Conservation (phyloP, 2,113 vertebrate species). For the Cyrtonyx montezumae region DNA sequence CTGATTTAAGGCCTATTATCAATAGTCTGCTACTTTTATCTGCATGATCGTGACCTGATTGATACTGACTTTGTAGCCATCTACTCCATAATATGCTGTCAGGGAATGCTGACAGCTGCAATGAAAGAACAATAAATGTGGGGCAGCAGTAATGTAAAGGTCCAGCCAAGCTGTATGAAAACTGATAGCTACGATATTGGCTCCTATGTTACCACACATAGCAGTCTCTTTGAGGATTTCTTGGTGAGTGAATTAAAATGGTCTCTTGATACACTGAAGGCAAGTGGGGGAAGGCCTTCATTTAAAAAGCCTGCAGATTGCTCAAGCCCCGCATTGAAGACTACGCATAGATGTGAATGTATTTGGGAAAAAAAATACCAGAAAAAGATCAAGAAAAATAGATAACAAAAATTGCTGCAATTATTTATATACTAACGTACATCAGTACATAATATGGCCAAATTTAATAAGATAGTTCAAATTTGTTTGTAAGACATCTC, state of each 20-base stretch:
- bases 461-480: not conserved
- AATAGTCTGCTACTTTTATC: constrained; percentile 81
- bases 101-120: constrained; percentile 86
- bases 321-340: constrained; percentile 52
- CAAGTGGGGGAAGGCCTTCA: constrained; percentile 34
- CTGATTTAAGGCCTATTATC: constrained; percentile 85
- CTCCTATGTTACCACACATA: constrained; percentile 78
- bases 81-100: constrained; percentile 85
- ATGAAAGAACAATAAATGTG: constrained; percentile 85
- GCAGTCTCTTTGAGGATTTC: constrained; percentile 77
- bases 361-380: constrained; percentile 13
- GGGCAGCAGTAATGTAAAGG: constrained; percentile 86
- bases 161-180: constrained; percentile 85
- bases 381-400: constrained; percentile 51
- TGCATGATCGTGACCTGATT: constrained; percentile 83
- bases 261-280: constrained; percentile 73
- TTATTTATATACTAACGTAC: not conserved
- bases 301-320: constrained; percentile 71
- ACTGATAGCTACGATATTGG: constrained; percentile 90
- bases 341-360: not conserved
- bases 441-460: not conserved
- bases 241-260: constrained; percentile 84
- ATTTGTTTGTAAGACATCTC: not conserved
- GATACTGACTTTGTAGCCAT: constrained; percentile 82
- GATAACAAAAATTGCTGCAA: constrained; percentile 1